phyloP scores from a whole-genome alignment of 2,888 invertebrate genomes.

The Machimus atricapillus region DNA sequence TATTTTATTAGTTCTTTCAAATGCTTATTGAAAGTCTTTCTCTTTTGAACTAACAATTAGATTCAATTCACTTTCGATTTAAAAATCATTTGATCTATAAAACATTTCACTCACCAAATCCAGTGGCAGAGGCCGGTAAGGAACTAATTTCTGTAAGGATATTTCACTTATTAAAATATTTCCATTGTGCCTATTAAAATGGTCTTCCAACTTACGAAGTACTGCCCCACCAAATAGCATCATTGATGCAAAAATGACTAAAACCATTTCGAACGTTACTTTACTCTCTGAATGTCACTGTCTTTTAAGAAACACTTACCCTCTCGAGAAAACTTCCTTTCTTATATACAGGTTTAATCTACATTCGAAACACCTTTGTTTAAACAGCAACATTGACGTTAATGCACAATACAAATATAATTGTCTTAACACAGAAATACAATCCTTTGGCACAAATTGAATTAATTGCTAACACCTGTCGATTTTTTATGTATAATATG shows the following conservation, averaged over 20 bases:
- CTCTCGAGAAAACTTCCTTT: background rate
- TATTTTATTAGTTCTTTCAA: too few species aligned
- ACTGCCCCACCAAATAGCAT: background rate
- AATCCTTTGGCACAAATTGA: background rate
- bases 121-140: background rate
- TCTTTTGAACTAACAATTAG: too few species aligned
- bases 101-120: too few species aligned
- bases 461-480: background rate
- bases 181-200: background rate
- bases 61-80: too few species aligned
- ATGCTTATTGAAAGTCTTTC: too few species aligned
- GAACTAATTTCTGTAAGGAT: background rate
- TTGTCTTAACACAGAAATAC: too few species aligned
- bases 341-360: background rate
- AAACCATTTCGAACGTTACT: background rate
- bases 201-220: background rate
- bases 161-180: background rate
- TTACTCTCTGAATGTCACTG: background rate
- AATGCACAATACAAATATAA: background rate
- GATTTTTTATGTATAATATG: background rate
- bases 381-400: background rate
- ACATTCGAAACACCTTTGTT: background rate
- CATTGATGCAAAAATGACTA: background rate
- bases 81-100: too few species aligned
- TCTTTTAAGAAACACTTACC: background rate